Conservation (phyloP, 2,797 vertebrate genomes). For the Argyrosomus regius region DNA sequence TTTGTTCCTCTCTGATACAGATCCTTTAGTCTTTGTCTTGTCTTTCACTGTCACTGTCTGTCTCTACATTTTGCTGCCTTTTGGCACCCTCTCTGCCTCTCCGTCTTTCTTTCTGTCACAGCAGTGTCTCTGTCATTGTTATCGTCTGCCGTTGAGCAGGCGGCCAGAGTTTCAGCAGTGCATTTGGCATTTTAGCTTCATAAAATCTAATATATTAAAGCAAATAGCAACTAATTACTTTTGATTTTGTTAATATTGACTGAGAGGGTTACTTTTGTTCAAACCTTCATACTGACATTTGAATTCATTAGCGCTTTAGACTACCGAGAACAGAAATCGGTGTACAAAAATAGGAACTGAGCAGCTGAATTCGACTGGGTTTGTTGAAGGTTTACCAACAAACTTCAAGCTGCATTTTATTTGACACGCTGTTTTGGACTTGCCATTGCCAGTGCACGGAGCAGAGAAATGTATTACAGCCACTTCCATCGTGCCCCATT, state of each 20-base stretch:
- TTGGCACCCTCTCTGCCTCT: slow-evolving; percentile 32
- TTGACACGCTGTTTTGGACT: slow-evolving; percentile 10
- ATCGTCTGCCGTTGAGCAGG: slow-evolving; percentile 7
- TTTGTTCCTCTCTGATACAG: slow-evolving; percentile 48
- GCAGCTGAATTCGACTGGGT: background rate
- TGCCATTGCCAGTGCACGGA: slow-evolving; percentile 17
- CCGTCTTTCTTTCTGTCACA: slow-evolving; percentile 13
- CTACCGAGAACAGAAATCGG: background rate
- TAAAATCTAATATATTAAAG: slow-evolving; percentile 10
- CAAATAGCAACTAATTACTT: slow-evolving; percentile 1
- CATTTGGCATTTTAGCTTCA: slow-evolving; percentile 6
- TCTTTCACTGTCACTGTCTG: slow-evolving; percentile 39
- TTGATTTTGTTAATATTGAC: slow-evolving; percentile 15
- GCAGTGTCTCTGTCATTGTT: slow-evolving; percentile 13
- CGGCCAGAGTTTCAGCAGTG: background rate
- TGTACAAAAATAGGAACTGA: background rate
- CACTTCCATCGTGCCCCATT: background rate
- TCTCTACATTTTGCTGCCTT: slow-evolving; percentile 43
- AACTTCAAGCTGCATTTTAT: slow-evolving; percentile 26
- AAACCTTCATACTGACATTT: slow-evolving; percentile 14
- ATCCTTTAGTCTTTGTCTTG: slow-evolving; percentile 51
- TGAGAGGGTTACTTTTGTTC: background rate
- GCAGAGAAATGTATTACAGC: slow-evolving; percentile 34
- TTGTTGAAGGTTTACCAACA: background rate
- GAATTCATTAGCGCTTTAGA: slow-evolving; percentile 4